A percentile compares a stretch with the other conserved stretches of the same genome.
phyloP scores from a whole-genome alignment of 2,113 vertebrate species.

The Osmerus eperlanus region DNA sequence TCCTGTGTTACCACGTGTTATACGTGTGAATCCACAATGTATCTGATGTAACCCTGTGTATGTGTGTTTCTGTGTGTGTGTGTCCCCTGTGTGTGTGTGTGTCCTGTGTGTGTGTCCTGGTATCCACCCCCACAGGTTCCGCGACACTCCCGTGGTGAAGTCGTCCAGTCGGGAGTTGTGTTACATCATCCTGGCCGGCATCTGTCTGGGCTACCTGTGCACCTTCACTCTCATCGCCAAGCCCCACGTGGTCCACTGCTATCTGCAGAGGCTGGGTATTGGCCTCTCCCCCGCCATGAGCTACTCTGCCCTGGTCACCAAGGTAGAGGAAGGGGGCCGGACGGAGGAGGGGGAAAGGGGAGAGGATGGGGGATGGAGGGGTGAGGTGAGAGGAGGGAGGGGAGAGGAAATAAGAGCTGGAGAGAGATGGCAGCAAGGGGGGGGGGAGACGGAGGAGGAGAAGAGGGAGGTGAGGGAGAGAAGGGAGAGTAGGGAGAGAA shows the following conservation, averaged over 20 bases:
- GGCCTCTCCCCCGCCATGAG: conserved; percentile 96
- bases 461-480: no score
- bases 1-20: no score
- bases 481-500: conserved; percentile 33
- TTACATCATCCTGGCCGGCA: conserved; percentile 95
- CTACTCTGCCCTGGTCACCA: conserved; percentile 89
- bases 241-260: conserved; percentile 90
- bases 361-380: no score
- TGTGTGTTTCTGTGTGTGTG: background rate
- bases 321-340: conserved; percentile 36
- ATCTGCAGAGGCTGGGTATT: conserved; percentile 92
- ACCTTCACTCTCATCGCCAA: conserved; percentile 96
- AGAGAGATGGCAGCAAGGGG: background rate
- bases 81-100: background rate
- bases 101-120: background rate
- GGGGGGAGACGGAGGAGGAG: no score
- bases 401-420: background rate
- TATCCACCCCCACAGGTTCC: conserved; percentile 51
- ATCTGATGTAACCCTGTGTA: background rate
- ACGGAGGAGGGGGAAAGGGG: background rate
- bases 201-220: conserved; percentile 95
- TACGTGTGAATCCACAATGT: no score
- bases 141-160: conserved; percentile 96
- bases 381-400: background rate
- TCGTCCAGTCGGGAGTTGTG: conserved; percentile 97